Percentiles rank a stretch among this genome's conserved stretches.
These are phyloP conservation scores for Ceryle rudis DNA, from an alignment of 2,797 vertebrate species.

Conservation along the genomic window DNA sequence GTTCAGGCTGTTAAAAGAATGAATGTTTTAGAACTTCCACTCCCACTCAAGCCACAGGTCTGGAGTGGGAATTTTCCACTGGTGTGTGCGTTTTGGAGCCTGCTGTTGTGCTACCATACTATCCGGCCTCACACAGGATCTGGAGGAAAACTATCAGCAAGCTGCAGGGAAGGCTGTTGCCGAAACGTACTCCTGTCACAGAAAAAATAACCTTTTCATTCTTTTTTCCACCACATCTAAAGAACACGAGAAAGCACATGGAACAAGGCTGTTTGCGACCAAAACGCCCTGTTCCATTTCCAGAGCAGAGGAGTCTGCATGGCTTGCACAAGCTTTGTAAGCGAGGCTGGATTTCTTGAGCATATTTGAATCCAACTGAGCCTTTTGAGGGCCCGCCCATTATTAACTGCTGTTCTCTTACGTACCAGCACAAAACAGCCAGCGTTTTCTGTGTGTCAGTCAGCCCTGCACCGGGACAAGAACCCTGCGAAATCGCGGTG, in stretches of 20 bases:
- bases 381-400: conserved; percentile 11
- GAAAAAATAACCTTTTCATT: background rate
- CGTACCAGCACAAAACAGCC: background rate
- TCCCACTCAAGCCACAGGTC: background rate
- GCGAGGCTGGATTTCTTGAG: background rate
- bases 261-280: background rate
- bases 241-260: background rate
- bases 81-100: background rate
- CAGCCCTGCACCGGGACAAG: background rate
- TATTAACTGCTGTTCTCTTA: background rate
- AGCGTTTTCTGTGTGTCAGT: background rate
- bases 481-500: background rate
- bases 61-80: conserved; percentile 25
- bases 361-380: background rate
- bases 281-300: background rate
- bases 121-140: background rate
- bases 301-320: background rate
- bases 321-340: background rate
- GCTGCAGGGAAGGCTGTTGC: background rate
- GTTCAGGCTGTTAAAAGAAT: background rate
- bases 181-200: background rate
- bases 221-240: conserved; percentile 1
- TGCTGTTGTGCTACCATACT: background rate
- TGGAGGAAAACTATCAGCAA: background rate
- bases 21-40: background rate